Percentiles rank a stretch among this genome's conserved stretches.
phyloP scores from a whole-genome alignment of 2,113 vertebrate genomes.

The Artemisiospiza belli region DNA sequence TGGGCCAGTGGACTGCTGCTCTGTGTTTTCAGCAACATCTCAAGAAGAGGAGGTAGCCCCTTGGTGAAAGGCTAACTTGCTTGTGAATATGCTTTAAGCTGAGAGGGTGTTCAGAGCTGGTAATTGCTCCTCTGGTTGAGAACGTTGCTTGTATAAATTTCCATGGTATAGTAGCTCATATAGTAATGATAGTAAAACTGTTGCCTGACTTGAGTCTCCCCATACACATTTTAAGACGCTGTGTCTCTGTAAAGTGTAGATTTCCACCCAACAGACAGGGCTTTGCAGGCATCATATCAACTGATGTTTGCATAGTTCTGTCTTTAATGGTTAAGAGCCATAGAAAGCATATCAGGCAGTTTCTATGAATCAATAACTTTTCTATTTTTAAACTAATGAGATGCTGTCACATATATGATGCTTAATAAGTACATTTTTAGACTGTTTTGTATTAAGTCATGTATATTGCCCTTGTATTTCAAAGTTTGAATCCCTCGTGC shows the following conservation, averaged over 20 bases:
- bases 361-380: neutral
- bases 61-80: neutral
- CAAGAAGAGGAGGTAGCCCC: rapidly evolving
- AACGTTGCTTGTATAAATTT: neutral
- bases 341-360: neutral
- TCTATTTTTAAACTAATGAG: neutral
- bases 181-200: neutral
- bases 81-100: neutral
- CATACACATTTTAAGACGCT: neutral
- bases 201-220: neutral
- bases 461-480: neutral
- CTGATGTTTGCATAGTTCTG: neutral
- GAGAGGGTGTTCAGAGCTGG: neutral
- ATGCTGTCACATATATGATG: neutral
- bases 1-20: neutral
- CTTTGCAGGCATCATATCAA: neutral
- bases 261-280: neutral
- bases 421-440: neutral
- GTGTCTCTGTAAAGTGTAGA: neutral
- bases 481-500: neutral
- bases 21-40: neutral
- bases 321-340: neutral
- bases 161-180: neutral
- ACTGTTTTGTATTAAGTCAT: neutral
- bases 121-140: neutral